Evolutionary conservation across 2,113 vertebrate species (phyloP).

Genomic region (Melanerpes formicivorus): DNA sequence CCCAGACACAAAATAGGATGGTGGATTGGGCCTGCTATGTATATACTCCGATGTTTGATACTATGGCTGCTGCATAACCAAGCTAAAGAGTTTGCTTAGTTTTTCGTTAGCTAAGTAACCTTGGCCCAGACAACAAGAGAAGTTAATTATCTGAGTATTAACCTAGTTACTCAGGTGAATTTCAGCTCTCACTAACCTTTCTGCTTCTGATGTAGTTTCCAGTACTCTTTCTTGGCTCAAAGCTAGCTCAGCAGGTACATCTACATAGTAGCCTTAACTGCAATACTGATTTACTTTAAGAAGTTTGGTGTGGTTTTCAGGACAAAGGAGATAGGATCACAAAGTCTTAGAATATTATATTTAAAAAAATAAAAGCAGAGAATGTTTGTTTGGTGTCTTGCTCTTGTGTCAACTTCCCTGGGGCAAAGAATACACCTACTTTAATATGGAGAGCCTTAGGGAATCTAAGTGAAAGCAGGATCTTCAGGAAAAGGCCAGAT

Average conservation of each 20-base stretch:
- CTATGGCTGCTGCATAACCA: neutral
- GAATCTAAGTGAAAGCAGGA: neutral
- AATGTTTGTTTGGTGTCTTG: neutral
- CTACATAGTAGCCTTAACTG: neutral
- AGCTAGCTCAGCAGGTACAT: neutral
- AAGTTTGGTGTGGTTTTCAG: neutral
- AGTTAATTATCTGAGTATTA: neutral
- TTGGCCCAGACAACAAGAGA: neutral
- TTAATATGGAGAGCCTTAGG: neutral
- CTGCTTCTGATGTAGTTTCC: neutral
- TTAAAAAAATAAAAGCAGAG: neutral
- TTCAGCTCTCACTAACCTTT: neutral
- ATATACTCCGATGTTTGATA: accelerated
- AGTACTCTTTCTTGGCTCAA: neutral
- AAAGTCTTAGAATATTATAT: neutral
- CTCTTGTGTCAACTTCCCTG: neutral
- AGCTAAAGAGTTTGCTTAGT: neutral
- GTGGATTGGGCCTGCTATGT: neutral
- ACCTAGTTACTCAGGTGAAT: neutral
- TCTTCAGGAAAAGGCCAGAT: neutral
- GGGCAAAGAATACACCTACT: neutral
- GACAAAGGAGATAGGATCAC: neutral
- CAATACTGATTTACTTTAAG: neutral
- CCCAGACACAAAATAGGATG: neutral
- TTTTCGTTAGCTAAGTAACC: neutral